These are phyloP conservation scores for Struthidea cinerea DNA, from an alignment of 2,113 vertebrate genomes.

Conservation along the genomic window DNA sequence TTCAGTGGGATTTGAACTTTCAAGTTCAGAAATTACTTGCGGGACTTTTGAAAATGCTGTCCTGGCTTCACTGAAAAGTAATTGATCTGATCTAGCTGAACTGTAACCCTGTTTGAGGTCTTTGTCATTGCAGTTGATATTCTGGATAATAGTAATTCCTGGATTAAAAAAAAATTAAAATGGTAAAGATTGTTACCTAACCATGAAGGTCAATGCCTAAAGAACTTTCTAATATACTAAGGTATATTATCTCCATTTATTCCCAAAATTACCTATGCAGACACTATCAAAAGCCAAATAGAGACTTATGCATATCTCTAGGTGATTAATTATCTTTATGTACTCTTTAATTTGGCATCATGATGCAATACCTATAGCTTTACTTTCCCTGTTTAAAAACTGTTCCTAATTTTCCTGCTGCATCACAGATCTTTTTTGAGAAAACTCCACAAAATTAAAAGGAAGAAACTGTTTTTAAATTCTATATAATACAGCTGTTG, in stretches of 20 bases:
- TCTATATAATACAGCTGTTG: neutral
- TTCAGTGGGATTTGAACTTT: neutral
- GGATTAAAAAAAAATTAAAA: neutral
- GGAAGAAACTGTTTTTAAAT: neutral
- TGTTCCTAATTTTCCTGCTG: neutral
- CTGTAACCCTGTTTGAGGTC: neutral
- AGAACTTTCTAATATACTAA: neutral
- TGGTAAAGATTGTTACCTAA: neutral
- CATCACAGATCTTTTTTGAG: neutral
- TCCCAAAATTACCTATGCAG: neutral
- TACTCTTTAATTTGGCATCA: neutral
- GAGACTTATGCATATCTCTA: neutral
- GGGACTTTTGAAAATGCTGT: neutral
- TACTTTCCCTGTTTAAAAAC: neutral
- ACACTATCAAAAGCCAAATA: neutral
- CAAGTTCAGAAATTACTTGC: neutral
- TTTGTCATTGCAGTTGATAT: neutral
- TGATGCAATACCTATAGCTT: neutral
- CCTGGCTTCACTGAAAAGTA: neutral
- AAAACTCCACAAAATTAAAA: neutral
- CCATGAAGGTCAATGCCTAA: neutral
- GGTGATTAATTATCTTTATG: neutral
- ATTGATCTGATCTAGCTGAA: neutral
- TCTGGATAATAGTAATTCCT: neutral
- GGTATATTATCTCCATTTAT: neutral